Percentiles rank a stretch among this genome's conserved stretches.
These are phyloP conservation scores for Macroglossus sobrinus DNA, from an alignment of 2,113 vertebrate species.

Conservation along the genomic window DNA sequence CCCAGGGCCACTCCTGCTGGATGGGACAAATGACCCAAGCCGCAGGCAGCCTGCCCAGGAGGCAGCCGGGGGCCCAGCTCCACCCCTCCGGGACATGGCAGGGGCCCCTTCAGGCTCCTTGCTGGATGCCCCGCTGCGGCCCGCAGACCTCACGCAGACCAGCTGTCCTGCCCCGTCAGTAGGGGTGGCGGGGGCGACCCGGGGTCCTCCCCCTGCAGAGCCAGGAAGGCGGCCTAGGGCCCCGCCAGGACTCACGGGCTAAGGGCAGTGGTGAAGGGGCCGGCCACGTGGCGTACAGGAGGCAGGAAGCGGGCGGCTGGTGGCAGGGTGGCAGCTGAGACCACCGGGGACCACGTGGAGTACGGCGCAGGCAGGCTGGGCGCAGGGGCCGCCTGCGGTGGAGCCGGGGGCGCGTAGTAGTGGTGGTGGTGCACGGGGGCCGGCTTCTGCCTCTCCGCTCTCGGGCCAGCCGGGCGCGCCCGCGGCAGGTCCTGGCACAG, in stretches of 20 bases:
- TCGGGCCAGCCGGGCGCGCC: conserved; percentile 47
- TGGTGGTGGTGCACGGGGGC: conserved; percentile 87
- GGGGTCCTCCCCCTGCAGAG: neutral
- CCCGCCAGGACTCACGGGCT: conserved; percentile 42
- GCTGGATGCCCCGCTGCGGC: neutral
- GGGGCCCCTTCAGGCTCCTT: neutral
- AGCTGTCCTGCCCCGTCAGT: neutral
- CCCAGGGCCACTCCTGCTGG: neutral
- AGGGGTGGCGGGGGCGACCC: too few relatives aligned
- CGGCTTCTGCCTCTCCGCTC: conserved; percentile 75
- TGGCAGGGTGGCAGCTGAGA: conserved; percentile 52
- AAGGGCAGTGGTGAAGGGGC: conserved; percentile 62
- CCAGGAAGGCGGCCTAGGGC: neutral
- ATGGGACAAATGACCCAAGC: too few relatives aligned
- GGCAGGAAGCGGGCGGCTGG: conserved; percentile 70
- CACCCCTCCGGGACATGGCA: neutral
- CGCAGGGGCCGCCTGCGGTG: neutral
- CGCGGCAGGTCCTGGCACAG: conserved; percentile 73
- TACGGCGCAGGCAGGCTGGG: conserved; percentile 73
- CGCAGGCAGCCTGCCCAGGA: too few relatives aligned
- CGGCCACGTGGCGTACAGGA: conserved; percentile 27
- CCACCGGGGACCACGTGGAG: conserved; percentile 70
- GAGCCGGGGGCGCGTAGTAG: conserved; percentile 78
- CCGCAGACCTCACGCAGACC: neutral
- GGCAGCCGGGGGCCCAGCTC: neutral